A percentile compares a stretch with the other conserved stretches of the same genome.
These are phyloP conservation scores for Cephonodes hylas DNA, from an alignment of 2,888 invertebrate genomes.

Conservation along the genomic window DNA sequence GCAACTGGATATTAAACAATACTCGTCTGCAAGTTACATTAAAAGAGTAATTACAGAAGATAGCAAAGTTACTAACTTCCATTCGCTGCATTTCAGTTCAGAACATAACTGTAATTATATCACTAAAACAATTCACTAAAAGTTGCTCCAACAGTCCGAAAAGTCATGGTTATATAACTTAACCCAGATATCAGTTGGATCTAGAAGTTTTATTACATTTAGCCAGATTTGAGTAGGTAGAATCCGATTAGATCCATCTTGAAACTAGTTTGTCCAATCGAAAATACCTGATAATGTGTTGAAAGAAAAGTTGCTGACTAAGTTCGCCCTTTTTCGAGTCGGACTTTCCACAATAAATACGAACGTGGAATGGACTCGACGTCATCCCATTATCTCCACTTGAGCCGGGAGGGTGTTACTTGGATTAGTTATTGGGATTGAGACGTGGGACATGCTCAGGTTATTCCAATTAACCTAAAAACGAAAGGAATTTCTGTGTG, in stretches of 20 bases:
- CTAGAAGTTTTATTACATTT: neutral
- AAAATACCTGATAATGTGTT: slow-evolving; percentile 3
- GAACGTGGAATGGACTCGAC: neutral
- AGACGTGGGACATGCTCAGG: too few relatives aligned
- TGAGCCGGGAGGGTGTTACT: neutral
- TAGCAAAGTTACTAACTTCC: neutral
- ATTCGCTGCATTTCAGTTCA: neutral
- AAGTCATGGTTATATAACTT: neutral
- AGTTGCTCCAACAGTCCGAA: neutral
- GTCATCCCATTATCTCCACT: neutral
- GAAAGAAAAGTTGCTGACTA: slow-evolving; percentile 1
- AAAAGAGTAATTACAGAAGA: neutral
- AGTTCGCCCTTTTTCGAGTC: neutral
- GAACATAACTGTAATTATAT: neutral
- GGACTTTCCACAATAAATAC: neutral
- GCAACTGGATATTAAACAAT: neutral
- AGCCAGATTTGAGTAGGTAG: neutral
- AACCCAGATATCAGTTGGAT: neutral
- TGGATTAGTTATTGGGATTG: too few relatives aligned
- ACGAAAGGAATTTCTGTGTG: too few relatives aligned
- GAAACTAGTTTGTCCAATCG: neutral
- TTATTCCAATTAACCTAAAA: too few relatives aligned
- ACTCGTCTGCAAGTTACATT: neutral
- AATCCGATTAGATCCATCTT: neutral
- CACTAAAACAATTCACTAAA: neutral